Base-by-base conservation (phyloP, 2,888 invertebrate species). In the Dryomyza anilis region DNA sequence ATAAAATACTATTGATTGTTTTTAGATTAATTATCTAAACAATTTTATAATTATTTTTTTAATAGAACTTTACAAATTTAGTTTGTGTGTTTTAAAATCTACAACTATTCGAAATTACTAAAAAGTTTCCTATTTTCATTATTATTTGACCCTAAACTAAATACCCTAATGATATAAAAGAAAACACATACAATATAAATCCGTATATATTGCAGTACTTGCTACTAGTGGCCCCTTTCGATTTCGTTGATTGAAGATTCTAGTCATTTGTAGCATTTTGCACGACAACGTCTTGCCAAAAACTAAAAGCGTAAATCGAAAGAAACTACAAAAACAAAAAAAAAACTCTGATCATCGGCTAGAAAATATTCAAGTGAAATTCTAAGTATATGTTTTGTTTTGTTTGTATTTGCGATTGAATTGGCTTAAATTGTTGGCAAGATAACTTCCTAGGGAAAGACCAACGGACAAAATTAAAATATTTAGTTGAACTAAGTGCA, bases 301-400 rank as follows among this genome's bases (percentile, higher is more conserved):
- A 55, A 50, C 57, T 50, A 48, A 57, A 57, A 63, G 16, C 39
- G 50, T 50, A 23, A 50, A 39, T 25, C 25, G 43, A 61, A 61
- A 53, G 61, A 53, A 50, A 58, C 64, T 58, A 58, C 58, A 59
- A 58, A 58, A n/a, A n/a, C n/a, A n/a, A n/a, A n/a, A n/a, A n/a
- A n/a, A n/a, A n/a, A n/a, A 19, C 58, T 43, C 61, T 53, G 64
- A 64, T 52, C 58, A 64, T 58, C 64, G 46, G 58, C 64, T 64
- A 64, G 64, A 64, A 64, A 64, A 65, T 10, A 25, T 50, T 12
- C 14, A 25, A 21, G 12, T 8, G 10, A 10, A 43, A 50, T n/a
- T 14, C 19, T 23, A 25, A 50, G 2, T 10, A 25, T 7, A 43
- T n/a, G n/a, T n/a, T n/a, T n/a, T n/a, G n/a, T n/a, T n/a, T n/a